Percentiles rank a stretch among this genome's conserved stretches.
phyloP scores from a whole-genome alignment of 2,797 vertebrate species.

The Sebastes minor region DNA sequence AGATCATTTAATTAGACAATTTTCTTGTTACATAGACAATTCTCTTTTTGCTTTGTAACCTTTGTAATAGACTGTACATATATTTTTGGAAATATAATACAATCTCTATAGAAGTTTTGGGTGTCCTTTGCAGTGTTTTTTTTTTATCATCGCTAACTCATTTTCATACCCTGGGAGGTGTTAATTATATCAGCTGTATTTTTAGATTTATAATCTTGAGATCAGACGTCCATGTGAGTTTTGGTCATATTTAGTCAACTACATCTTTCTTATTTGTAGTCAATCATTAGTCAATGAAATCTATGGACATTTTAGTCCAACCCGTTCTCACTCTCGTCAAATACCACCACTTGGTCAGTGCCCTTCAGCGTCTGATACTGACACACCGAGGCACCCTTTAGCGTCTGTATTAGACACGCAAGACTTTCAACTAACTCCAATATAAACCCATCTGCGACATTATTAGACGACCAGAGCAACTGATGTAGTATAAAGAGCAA shows the following conservation, averaged over 20 bases:
- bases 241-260: neutral
- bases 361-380: too few relatives aligned
- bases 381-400: fast-evolving
- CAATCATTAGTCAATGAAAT: neutral
- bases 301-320: neutral
- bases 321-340: too few relatives aligned
- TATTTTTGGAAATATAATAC: conserved; percentile 99
- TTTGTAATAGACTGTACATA: conserved; percentile 99
- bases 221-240: neutral
- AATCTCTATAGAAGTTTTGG: conserved; percentile 86
- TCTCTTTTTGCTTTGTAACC: conserved; percentile 96
- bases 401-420: too few relatives aligned
- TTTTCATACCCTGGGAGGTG: neutral
- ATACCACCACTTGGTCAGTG: too few relatives aligned
- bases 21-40: conserved; percentile 92
- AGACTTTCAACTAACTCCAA: too few relatives aligned
- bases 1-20: conserved; percentile 90
- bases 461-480: neutral
- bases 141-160: neutral
- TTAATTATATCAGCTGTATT: neutral
- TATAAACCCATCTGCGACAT: neutral
- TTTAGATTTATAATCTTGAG: neutral
- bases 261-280: neutral
- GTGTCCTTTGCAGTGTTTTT: conserved; percentile 60
- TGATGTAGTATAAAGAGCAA: neutral